Evolutionary conservation across 2,797 vertebrate species (phyloP).

Genomic region (Sebastes itinus): DNA sequence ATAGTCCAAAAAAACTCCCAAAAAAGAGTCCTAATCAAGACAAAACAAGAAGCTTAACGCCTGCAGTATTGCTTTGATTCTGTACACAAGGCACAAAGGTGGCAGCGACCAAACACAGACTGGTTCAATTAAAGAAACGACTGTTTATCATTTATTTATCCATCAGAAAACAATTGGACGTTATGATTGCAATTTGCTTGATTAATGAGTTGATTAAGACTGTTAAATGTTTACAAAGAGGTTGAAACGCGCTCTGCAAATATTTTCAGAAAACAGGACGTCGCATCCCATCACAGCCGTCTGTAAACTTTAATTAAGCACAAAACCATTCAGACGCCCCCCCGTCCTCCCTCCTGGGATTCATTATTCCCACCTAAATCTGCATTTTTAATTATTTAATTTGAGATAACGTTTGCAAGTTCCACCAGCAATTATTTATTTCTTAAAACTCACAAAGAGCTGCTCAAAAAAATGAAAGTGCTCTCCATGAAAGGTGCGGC

Average conservation of each 20-base stretch:
- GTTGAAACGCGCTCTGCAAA: constrained; percentile 76
- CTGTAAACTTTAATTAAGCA: constrained; percentile 85
- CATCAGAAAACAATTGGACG: constrained; percentile 81
- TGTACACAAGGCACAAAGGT: constrained; percentile 54
- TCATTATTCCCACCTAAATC: constrained; percentile 84
- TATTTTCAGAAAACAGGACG: constrained; percentile 77
- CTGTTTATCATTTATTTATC: constrained; percentile 81
- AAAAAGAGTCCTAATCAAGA: constrained; percentile 19
- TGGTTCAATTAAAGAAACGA: constrained; percentile 64
- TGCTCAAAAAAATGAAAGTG: constrained; percentile 43
- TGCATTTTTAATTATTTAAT: constrained; percentile 87
- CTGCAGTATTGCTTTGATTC: constrained; percentile 34
- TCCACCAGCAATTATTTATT: constrained; percentile 74
- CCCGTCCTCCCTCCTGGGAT: constrained; percentile 71
- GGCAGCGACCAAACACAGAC: constrained; percentile 31
- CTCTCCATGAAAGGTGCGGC: constrained; percentile 51
- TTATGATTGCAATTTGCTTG: constrained; percentile 83
- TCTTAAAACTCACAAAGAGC: constrained; percentile 69
- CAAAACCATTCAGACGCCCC: constrained; percentile 63
- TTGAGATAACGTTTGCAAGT: constrained; percentile 75
- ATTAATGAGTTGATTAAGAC: constrained; percentile 86
- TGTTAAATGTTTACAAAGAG: constrained; percentile 82
- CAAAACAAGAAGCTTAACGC: constrained; percentile 20
- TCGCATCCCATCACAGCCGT: constrained; percentile 73
- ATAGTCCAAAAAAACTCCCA: background rate